A percentile compares a stretch with the other conserved stretches of the same genome.
Conservation (phyloP, 2,113 vertebrate species). For the Diadophis punctatus region DNA sequence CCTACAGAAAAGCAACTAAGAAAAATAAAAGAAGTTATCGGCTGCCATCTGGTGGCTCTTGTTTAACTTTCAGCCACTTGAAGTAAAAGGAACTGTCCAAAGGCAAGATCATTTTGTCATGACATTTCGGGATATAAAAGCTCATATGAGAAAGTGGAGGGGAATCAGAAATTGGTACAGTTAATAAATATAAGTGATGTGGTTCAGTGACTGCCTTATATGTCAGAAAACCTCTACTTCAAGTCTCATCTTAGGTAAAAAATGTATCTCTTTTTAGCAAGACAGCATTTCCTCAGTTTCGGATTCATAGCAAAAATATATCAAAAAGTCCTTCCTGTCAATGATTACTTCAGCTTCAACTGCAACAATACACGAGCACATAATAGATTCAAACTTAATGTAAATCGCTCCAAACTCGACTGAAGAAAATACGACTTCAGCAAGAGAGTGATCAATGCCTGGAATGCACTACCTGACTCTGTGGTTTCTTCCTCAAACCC, state of each 20-base stretch:
- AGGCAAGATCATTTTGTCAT: not conserved
- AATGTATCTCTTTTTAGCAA: not conserved
- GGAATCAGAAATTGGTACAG: too few species aligned
- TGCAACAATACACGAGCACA: too few species aligned
- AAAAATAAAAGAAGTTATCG: not conserved
- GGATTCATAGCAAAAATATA: not conserved
- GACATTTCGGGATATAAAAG: not conserved
- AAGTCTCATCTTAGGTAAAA: not conserved
- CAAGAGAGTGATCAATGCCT: too few species aligned
- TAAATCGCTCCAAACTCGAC: too few species aligned
- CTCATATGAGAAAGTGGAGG: not conserved
- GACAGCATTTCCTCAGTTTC: not conserved
- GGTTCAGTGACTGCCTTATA: not conserved
- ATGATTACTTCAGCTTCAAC: too few species aligned
- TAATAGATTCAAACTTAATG: too few species aligned
- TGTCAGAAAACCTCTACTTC: not conserved
- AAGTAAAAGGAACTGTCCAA: not conserved
- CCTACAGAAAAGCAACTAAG: not conserved
- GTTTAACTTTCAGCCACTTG: not conserved
- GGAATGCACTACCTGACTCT: too few species aligned
- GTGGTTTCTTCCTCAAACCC: too few species aligned
- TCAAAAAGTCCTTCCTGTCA: too few species aligned
- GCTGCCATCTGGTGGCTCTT: conserved; percentile 54
- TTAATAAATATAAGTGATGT: not conserved
- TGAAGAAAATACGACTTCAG: too few species aligned